These are phyloP conservation scores for Nasonia vitripennis DNA, from an alignment of 1,140 invertebrate genomes.

Conservation along the genomic window DNA sequence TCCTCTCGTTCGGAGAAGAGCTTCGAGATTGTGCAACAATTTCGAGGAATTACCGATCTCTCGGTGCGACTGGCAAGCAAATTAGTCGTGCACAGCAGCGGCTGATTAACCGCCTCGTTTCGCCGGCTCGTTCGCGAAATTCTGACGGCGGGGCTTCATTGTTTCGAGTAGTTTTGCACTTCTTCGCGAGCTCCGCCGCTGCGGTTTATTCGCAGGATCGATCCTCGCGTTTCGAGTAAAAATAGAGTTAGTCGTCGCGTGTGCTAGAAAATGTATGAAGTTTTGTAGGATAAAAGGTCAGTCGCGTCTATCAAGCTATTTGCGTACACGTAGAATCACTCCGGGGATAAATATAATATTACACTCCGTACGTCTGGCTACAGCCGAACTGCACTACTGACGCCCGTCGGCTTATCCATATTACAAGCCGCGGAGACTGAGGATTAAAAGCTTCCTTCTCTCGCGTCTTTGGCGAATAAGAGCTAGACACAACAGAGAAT, in stretches of 20 bases:
- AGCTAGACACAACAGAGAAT: too few species aligned
- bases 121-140: background rate
- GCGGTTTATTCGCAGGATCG: too few species aligned
- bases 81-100: conserved; percentile 24
- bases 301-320: background rate
- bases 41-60: conserved; percentile 37
- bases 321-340: background rate
- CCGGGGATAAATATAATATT: background rate
- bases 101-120: conserved; percentile 18
- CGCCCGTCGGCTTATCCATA: too few species aligned
- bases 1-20: background rate
- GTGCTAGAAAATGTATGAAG: too few species aligned
- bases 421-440: background rate
- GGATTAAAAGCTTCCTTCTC: background rate
- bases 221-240: too few species aligned
- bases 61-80: conserved; percentile 34
- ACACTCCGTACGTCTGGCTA: background rate
- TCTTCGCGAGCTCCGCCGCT: background rate
- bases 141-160: background rate
- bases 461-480: too few species aligned
- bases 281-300: background rate
- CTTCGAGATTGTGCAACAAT: conserved; percentile 23
- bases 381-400: background rate
- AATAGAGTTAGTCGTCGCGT: too few species aligned
- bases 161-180: background rate